Evolutionary conservation across 2,797 vertebrate species (phyloP).

Genomic region (Schizopygopsis malacanthus): DNA sequence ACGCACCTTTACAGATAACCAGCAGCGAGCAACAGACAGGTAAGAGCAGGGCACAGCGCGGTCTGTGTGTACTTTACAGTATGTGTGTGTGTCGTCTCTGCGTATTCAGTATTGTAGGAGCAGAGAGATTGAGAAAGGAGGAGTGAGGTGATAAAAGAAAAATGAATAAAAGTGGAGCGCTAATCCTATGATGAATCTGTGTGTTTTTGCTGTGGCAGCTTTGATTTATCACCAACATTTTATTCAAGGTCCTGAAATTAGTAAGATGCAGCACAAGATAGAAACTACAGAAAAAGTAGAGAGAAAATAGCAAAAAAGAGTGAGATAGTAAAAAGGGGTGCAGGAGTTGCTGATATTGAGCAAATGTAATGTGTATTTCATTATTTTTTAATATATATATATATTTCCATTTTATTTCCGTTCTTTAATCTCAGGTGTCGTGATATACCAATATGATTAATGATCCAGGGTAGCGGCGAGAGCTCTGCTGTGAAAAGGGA

Average conservation of each 20-base stretch:
- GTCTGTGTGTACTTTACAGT: not conserved
- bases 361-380: conserved; percentile 61
- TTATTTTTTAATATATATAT: conserved; percentile 54
- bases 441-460: conserved; percentile 50
- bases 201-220: conserved; percentile 77
- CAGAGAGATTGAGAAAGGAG: conserved; percentile 49
- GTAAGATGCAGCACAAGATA: conserved; percentile 70
- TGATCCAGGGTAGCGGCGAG: not conserved
- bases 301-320: not conserved
- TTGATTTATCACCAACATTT: conserved; percentile 81
- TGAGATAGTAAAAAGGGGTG: not conserved
- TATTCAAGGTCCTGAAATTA: conserved; percentile 81
- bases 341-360: conserved; percentile 55
- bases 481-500: conserved; percentile 17
- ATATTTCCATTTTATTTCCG: conserved; percentile 52
- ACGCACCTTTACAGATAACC: not conserved
- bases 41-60: not conserved
- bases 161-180: conserved; percentile 73
- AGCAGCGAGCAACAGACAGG: not conserved
- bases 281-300: conserved; percentile 63
- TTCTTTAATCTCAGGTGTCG: conserved; percentile 45
- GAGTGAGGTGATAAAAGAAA: conserved; percentile 56
- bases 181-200: conserved; percentile 79
- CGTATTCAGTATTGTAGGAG: conserved; percentile 37
- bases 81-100: conserved; percentile 1